Percentiles rank a stretch among this genome's conserved stretches.
These are phyloP conservation scores for Dasyurus viverrinus DNA, from an alignment of 2,113 vertebrate genomes.

Conservation along the genomic window DNA sequence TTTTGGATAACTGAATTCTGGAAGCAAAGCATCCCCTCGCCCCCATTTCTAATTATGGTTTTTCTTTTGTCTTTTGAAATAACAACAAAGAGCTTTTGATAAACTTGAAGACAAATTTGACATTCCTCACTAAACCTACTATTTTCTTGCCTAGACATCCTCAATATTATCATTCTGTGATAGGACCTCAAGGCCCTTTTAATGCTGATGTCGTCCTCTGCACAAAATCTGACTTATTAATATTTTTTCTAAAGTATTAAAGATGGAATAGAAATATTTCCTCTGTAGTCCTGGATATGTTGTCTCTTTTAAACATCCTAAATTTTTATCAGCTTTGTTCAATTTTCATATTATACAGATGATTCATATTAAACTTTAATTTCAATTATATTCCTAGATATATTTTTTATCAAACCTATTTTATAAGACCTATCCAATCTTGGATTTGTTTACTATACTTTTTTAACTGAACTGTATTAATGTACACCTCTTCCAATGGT, in stretches of 20 bases:
- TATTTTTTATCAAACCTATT: not conserved
- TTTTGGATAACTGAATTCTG: not conserved
- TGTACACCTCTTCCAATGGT: not conserved
- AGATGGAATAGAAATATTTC: not conserved
- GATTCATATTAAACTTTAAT: not conserved
- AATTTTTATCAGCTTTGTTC: not conserved
- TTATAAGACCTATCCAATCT: not conserved
- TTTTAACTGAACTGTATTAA: not conserved
- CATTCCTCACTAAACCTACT: not conserved
- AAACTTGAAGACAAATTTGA: not conserved
- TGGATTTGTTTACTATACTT: not conserved
- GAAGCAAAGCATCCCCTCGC: not conserved
- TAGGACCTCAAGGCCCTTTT: not conserved
- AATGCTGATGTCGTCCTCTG: not conserved
- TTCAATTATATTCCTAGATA: not conserved
- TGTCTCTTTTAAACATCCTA: not conserved
- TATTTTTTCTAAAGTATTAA: not conserved
- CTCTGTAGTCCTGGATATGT: not conserved
- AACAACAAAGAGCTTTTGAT: not conserved
- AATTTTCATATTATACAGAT: not conserved
- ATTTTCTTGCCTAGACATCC: not conserved
- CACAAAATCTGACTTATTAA: not conserved
- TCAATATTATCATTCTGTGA: not conserved
- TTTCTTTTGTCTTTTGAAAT: no score
- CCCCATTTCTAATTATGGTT: no score